Evolutionary conservation across 2,797 vertebrate genomes (phyloP), one percentile per base, ranked within the genome.

Genomic region (Sebastes taczanowskii): DNA sequence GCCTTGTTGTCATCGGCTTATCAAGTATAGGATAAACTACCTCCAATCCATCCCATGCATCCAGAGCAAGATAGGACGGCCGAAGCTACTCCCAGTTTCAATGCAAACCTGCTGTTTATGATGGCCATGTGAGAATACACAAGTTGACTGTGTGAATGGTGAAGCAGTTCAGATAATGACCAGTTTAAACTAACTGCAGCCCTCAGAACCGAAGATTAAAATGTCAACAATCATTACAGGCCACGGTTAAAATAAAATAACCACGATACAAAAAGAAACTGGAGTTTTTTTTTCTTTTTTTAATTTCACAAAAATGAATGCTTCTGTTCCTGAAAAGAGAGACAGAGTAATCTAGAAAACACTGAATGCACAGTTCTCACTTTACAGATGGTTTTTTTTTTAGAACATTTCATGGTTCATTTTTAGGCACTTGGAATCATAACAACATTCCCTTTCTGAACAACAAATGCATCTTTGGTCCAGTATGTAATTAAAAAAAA

Each of bases 381-480:
- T 91, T 91, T 91, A 93, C 84, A 93, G 71, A 92, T 86, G 78
- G 87, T 7, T 65, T 11, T 64, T 14, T 60, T 65, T 53, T 83
- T 78, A 88, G 84, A 92, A 95, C 90, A 93, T 91, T 86, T 85
- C 78, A 84, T 69, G 82, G 90, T 91, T 96, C 71, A 85, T 87
- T 92, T 92, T 92, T 89, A 96, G 96, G 95, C 96, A 96, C 96
- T 95, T 95, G 90, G 90, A 95, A 95, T 94, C 86, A 92, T 70
- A 89, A 91, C 75, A 92, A 85, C 88, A 93, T 94, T 95, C 91
- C 86, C 89, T 95, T 90, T 94, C 85, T 93, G 85, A 94, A 90
- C 29, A 87, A 89, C 71, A 92, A 91, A 93, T 83, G 91, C 81
- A 90, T 95, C 93, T 96, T 96, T 96, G 96, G 95, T 96, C 95